Conservation (phyloP, 1,140 invertebrate genomes). For the Dendrolimus kikuchii region DNA sequence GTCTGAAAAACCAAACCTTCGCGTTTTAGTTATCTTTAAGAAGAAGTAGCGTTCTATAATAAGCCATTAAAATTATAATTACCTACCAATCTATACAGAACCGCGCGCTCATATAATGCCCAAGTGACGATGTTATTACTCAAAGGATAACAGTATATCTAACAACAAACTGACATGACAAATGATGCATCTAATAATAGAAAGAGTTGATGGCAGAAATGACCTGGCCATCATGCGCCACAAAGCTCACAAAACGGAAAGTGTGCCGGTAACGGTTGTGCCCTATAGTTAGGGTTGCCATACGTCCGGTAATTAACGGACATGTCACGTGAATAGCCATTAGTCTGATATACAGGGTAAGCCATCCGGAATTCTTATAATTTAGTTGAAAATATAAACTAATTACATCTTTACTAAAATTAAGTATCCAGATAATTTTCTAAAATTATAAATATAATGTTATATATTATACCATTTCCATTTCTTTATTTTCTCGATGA, state of each 20-base stretch:
- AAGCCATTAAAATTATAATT: conserved; percentile 51
- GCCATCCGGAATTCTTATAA: background rate
- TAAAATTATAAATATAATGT: too few relatives aligned
- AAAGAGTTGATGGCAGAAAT: conserved; percentile 1
- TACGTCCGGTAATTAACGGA: background rate
- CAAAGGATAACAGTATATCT: conserved; percentile 11
- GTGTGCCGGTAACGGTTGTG: conserved; percentile 20
- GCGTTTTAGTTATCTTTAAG: too few relatives aligned
- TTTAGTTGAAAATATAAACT: background rate
- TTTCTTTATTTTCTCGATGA: too few relatives aligned
- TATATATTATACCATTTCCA: too few relatives aligned
- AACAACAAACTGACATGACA: conserved; percentile 10
- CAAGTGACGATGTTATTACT: conserved; percentile 10
- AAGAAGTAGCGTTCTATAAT: conserved; percentile 36
- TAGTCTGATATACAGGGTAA: background rate
- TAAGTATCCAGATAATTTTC: too few relatives aligned
- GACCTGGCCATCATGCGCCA: background rate
- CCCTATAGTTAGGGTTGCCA: conserved; percentile 4
- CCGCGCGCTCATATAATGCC: conserved; percentile 22
- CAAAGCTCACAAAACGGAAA: conserved; percentile 9
- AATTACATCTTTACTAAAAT: too few relatives aligned
- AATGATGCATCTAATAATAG: conserved; percentile 14
- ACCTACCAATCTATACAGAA: conserved; percentile 20
- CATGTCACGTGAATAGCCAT: background rate
- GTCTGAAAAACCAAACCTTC: too few relatives aligned